Conservation (phyloP, 2,888 invertebrate species). For the Agrochola lota region DNA sequence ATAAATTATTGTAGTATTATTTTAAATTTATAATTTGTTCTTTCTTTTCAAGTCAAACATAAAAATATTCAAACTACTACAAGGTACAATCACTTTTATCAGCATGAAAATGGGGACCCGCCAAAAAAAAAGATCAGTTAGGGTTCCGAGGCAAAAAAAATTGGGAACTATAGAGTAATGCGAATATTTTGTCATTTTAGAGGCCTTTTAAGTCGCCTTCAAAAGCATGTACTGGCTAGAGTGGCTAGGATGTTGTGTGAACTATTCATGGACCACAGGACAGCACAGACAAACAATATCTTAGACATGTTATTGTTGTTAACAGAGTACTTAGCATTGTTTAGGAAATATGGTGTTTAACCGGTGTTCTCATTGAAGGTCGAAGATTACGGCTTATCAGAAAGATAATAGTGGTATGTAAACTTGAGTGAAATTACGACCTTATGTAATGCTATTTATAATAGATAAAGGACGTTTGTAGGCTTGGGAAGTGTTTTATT, state of each 20-base stretch:
- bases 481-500: background rate
- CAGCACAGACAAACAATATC: background rate
- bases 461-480: slow-evolving; percentile 12
- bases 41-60: too few relatives aligned
- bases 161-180: background rate
- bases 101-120: too few relatives aligned
- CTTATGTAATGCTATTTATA: slow-evolving; percentile 40
- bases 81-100: too few relatives aligned
- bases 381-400: slow-evolving; percentile 51
- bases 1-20: too few relatives aligned
- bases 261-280: slow-evolving; percentile 1
- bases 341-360: slow-evolving; percentile 35
- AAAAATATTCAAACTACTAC: too few relatives aligned
- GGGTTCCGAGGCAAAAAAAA: too few relatives aligned
- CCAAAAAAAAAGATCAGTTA: too few relatives aligned
- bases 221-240: background rate
- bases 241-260: background rate
- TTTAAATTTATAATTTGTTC: too few relatives aligned
- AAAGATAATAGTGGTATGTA: slow-evolving; percentile 45
- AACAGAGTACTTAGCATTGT: slow-evolving; percentile 32
- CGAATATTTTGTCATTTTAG: background rate
- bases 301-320: slow-evolving; percentile 35
- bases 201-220: background rate
- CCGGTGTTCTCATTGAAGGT: slow-evolving; percentile 36
- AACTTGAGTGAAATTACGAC: slow-evolving; percentile 19